These are phyloP conservation scores for Hartigia nigra DNA, from an alignment of 2,888 invertebrate species.

Conservation along the genomic window DNA sequence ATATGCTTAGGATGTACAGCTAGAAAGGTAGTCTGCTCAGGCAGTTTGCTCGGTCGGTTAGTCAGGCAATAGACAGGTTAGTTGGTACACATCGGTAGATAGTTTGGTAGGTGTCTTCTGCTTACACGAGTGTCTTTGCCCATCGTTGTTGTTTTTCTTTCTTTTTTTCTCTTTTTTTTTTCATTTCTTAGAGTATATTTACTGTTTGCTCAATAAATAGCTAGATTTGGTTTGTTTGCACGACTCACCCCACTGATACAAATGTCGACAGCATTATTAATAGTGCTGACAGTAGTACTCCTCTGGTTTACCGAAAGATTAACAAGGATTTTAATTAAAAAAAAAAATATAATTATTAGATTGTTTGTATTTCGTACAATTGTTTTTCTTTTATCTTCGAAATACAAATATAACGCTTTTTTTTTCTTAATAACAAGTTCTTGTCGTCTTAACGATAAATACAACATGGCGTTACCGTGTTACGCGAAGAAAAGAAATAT, in stretches of 20 bases:
- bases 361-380: too few species aligned
- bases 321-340: neutral
- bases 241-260: neutral
- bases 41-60: neutral
- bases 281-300: constrained; percentile 3
- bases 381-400: too few species aligned
- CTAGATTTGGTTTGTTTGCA: constrained; percentile 5
- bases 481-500: neutral
- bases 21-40: neutral
- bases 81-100: neutral
- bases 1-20: neutral
- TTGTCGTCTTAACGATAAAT: neutral
- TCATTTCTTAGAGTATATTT: neutral
- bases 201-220: constrained; percentile 4
- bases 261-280: constrained; percentile 2
- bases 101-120: neutral
- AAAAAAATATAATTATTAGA: neutral
- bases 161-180: neutral
- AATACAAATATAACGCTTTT: neutral
- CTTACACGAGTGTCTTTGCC: neutral
- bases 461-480: neutral
- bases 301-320: neutral
- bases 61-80: neutral
- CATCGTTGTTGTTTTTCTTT: neutral
- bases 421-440: neutral